Percentiles rank a stretch among this genome's conserved stretches.
phyloP scores from a whole-genome alignment of 2,888 invertebrate species.

The Chromoteleia sp. region DNA sequence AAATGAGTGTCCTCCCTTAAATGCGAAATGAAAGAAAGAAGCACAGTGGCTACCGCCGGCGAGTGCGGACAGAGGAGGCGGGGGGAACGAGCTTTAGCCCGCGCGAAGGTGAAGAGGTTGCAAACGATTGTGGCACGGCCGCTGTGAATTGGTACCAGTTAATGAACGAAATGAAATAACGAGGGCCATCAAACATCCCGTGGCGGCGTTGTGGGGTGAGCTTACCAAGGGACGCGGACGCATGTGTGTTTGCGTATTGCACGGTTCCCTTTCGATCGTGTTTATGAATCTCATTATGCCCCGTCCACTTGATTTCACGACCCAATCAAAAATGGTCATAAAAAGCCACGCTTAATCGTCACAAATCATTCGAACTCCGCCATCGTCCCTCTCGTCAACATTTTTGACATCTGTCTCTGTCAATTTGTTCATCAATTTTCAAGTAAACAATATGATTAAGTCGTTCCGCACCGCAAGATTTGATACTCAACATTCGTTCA shows the following conservation, averaged over 20 bases:
- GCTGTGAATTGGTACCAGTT: slow-evolving; percentile 66
- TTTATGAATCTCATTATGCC: slow-evolving; percentile 62
- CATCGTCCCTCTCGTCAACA: neutral
- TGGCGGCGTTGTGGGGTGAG: slow-evolving; percentile 17
- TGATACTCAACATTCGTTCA: no score
- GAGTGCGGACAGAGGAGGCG: slow-evolving; percentile 24
- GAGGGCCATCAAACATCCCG: slow-evolving; percentile 58
- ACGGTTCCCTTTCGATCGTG: slow-evolving; percentile 34
- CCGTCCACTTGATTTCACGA: slow-evolving; percentile 59
- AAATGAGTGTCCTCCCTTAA: no score
- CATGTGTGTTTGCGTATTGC: slow-evolving; percentile 43
- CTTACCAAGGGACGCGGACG: slow-evolving; percentile 38
- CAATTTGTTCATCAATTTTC: neutral
- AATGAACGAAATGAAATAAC: slow-evolving; percentile 68
- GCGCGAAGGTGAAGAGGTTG: slow-evolving; percentile 50
- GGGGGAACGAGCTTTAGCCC: slow-evolving; percentile 36
- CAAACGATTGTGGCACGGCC: slow-evolving; percentile 35
- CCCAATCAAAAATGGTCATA: slow-evolving; percentile 45
- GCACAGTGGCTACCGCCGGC: no score
- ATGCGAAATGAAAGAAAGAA: no score
- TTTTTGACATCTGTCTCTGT: slow-evolving; percentile 20
- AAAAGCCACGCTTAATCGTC: slow-evolving; percentile 31
- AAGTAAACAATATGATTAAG: no score
- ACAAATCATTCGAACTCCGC: slow-evolving; percentile 30
- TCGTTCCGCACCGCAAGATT: no score